phyloP scores from a whole-genome alignment of 2,797 vertebrate genomes.

The Crypturellus tataupa region DNA sequence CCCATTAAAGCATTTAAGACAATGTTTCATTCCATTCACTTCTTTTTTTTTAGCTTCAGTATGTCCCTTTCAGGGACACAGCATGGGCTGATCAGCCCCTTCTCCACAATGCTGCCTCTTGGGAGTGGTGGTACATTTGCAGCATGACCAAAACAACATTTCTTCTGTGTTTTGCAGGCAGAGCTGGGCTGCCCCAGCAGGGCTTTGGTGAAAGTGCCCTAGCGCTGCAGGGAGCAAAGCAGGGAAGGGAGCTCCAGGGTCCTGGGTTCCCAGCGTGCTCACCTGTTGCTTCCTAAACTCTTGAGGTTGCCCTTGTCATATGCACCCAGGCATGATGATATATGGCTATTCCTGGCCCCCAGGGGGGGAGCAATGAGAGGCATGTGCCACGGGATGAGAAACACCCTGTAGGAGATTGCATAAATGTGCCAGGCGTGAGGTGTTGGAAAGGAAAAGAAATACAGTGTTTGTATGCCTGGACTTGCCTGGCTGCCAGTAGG shows the following conservation, averaged over 20 bases:
- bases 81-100: neutral
- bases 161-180: fast-evolving
- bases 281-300: neutral
- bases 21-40: neutral
- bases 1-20: constrained; percentile 22
- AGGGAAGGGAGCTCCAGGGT: neutral
- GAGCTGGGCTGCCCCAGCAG: fast-evolving
- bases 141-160: fast-evolving
- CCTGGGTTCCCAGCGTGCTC: neutral
- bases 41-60: neutral
- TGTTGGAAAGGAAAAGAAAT: neutral
- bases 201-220: neutral
- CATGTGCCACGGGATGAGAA: neutral
- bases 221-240: fast-evolving
- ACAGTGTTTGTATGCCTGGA: neutral
- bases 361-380: neutral
- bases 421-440: neutral
- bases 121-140: neutral
- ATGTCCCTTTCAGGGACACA: neutral
- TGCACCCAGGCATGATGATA: neutral
- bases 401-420: neutral
- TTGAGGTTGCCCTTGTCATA: fast-evolving
- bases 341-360: neutral
- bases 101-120: neutral
- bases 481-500: neutral